Evolutionary conservation across 2,113 vertebrate genomes (phyloP).

Genomic region (Trematomus loennbergii): DNA sequence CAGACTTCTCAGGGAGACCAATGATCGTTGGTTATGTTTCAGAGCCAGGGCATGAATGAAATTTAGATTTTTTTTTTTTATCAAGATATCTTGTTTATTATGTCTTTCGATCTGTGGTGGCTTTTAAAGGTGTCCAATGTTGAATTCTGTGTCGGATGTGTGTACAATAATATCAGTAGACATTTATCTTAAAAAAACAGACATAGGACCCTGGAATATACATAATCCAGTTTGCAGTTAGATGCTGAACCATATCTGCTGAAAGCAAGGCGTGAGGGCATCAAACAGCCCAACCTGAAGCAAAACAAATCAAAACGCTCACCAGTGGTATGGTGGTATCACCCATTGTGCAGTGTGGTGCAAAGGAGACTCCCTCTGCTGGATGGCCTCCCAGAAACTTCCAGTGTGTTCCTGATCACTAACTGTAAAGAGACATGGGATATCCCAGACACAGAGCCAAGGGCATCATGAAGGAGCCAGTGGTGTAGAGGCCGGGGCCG

Average conservation of each 20-base stretch:
- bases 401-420: not conserved
- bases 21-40: not conserved
- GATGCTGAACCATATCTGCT: not conserved
- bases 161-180: not conserved
- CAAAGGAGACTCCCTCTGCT: slow-evolving; percentile 12
- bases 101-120: not conserved
- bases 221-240: not conserved
- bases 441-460: slow-evolving; percentile 14
- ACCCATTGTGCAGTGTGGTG: slow-evolving; percentile 28
- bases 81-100: not conserved
- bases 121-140: not conserved
- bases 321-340: not conserved
- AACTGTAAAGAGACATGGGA: slow-evolving; percentile 7
- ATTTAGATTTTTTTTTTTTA: too few relatives aligned
- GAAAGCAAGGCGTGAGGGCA: not conserved
- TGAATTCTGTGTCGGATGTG: not conserved
- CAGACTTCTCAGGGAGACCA: not conserved
- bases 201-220: not conserved
- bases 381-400: slow-evolving; percentile 24
- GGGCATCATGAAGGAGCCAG: slow-evolving; percentile 6
- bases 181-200: not conserved
- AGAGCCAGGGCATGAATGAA: not conserved
- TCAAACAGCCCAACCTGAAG: not conserved
- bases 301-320: not conserved
- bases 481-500: not conserved